These are phyloP conservation scores for Callosobruchus maculatus DNA, from an alignment of 2,888 invertebrate genomes.

Conservation along the genomic window DNA sequence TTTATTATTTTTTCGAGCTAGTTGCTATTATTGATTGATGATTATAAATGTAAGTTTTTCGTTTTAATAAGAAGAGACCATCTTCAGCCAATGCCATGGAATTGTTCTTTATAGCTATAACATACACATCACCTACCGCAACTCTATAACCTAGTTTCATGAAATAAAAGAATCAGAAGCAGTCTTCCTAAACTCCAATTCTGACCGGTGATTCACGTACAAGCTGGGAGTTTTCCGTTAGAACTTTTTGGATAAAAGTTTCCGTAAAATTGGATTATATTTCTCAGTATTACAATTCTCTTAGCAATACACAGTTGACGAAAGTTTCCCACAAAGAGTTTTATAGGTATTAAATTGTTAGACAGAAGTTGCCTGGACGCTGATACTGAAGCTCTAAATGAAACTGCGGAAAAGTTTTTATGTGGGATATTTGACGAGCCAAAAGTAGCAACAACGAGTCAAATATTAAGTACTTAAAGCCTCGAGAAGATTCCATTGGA, in stretches of 20 bases:
- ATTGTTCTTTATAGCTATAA: too few species aligned
- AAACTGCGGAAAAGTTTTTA: not conserved
- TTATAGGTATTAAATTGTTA: slow-evolving; percentile 20
- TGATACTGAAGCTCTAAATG: not conserved
- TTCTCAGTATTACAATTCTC: slow-evolving; percentile 18
- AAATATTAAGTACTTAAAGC: not conserved
- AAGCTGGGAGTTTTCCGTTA: not conserved
- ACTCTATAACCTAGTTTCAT: too few species aligned
- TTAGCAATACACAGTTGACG: slow-evolving; percentile 14
- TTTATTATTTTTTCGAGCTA: too few species aligned
- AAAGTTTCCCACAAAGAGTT: slow-evolving; percentile 18
- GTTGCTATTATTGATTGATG: too few species aligned
- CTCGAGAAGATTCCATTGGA: not conserved
- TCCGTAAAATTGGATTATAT: slow-evolving; percentile 20
- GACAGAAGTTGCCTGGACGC: slow-evolving; percentile 25
- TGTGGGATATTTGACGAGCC: not conserved
- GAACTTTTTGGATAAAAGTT: slow-evolving; percentile 15
- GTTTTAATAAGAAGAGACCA: too few species aligned
- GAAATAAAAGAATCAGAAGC: not conserved
- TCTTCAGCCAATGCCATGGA: too few species aligned
- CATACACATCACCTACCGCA: too few species aligned
- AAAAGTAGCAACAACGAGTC: not conserved
- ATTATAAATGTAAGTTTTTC: too few species aligned
- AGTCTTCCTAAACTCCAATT: too few species aligned
- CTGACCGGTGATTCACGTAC: not conserved